Evolutionary conservation across 2,113 vertebrate species (phyloP), one percentile per base, ranked within the genome.

Genomic region (Fregata magnificens): DNA sequence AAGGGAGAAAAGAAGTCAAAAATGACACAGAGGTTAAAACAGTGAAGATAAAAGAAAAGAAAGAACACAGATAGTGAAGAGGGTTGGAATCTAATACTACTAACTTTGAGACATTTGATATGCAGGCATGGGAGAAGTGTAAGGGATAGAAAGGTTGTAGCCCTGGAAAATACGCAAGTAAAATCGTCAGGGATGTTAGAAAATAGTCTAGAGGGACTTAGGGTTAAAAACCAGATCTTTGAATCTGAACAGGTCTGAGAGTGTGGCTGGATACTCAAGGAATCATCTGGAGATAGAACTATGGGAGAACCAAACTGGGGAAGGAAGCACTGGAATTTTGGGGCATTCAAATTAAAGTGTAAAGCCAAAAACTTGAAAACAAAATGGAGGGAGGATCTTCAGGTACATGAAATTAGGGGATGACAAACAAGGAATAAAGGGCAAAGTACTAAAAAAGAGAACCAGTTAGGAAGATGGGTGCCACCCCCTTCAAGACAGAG

Each of bases 21-120:
- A 94, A 88, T 18, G 36, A 84, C 88, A 94, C 22, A 52, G 72
- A 90, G 56, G 84, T 95, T 92, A 93, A 63, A 94, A 83, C 38
- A 76, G 77, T 49, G 42, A 95, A 86, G 92, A 92, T 73, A 52
- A 96, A 88, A 96, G 87, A 22, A 65, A 69, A 86, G 49, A 69
- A 84, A 72, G 59, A 92, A 84, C 28, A 67, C 7, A 66, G 44
- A 72, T 19, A 94, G 59, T 20, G 36, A 81, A 82, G 56, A 69
- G 63, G 38, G 44, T 15, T 74, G 70, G 50, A 74, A 86, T 73
- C 44, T 76, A 52, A 19, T 79, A 67, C 10, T 55, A 69, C 53
- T 70, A 66, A 74, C 53, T 93, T 79, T 62, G 53, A 96, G 87
- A 87, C 40, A 72, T 59, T 20, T 50, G 32, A 90, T 71, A 90